Evolutionary conservation across 2,113 vertebrate species (phyloP), one percentile per base, ranked within the genome.

Genomic region (Oostethus manadensis): DNA sequence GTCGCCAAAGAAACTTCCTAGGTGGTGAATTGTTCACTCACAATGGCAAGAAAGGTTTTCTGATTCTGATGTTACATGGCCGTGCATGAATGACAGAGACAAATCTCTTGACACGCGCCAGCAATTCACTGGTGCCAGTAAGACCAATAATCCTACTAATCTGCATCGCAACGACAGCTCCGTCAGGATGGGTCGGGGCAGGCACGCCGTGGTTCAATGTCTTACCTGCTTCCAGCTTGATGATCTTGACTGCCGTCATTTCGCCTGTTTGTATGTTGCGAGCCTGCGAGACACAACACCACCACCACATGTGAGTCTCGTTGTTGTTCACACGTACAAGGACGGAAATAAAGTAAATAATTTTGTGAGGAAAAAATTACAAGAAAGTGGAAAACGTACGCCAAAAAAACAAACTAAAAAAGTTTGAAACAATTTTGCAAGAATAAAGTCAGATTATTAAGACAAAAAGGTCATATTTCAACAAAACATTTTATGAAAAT

Each of bases 171-270:
- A 45, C 16, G 35, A 68, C 78, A 51, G 78, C 74, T 79, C 54
- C 81, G 81, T 84, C 79, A 77, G 15, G 54, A 44, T 1, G n/a
- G 42, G 53, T 51, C 62, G 43, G 70, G 51, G 15, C 44, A 10
- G 3, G 40, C 14, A 6, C n/a, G n/a, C n/a, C n/a, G n/a, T n/a
- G 3, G 4, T 6, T 18, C 10, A 33, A 14, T 42, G 38, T 90
- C 93, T 92, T 90, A 99, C 97, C 96, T 84, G 93, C 94, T 79
- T 99, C 97, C 88, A 99, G 83, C 79, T 99, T 99, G 76, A 99
- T 99, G 76, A 99, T 96, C 90, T 99, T 99, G 69, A 99, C 94
- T 73, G 97, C 97, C 75, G 95, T 96, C 69, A 98, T 88, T 64
- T 96, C 96, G 81, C 96, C 95, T 0, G 93, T 97, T 60, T 94